These are phyloP conservation scores for Agrilus planipennis DNA, from an alignment of 1,140 invertebrate genomes.

Conservation along the genomic window DNA sequence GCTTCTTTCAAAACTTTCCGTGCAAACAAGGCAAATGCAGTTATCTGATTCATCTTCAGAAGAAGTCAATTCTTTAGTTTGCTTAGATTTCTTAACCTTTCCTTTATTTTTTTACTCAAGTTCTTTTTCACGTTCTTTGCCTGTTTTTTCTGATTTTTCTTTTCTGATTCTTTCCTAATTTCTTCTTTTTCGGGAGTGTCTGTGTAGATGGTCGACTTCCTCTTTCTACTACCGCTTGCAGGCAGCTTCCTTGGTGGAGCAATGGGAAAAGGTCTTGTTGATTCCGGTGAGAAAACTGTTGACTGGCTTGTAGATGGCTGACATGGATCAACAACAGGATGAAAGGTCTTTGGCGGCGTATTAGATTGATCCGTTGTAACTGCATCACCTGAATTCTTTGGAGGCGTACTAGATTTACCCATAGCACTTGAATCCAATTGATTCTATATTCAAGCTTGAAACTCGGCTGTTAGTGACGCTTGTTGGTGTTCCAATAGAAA, in stretches of 20 bases:
- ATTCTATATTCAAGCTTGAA: not conserved
- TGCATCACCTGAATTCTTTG: not conserved
- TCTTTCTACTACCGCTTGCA: conserved; percentile 15
- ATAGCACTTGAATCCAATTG: not conserved
- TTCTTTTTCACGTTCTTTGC: no score
- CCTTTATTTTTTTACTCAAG: no score
- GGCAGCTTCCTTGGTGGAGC: not conserved
- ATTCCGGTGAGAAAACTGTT: conserved; percentile 1
- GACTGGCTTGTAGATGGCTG: conserved; percentile 10
- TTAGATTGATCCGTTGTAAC: not conserved
- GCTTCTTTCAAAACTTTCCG: no score
- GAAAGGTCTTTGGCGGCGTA: not conserved
- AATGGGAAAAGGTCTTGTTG: conserved; percentile 11
- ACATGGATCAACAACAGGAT: not conserved
- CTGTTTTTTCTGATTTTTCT: no score
- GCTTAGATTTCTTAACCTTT: no score
- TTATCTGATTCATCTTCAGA: no score
- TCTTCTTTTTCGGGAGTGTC: conserved; percentile 18
- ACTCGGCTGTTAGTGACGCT: not conserved
- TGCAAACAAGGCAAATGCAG: no score
- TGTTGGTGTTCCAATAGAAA: not conserved
- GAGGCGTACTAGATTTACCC: not conserved
- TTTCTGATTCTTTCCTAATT: no score
- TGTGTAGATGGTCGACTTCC: conserved; percentile 21
- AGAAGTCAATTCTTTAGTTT: no score